These are phyloP conservation scores for Acrocephalus arundinaceus DNA, from an alignment of 2,113 vertebrate species.

Conservation along the genomic window DNA sequence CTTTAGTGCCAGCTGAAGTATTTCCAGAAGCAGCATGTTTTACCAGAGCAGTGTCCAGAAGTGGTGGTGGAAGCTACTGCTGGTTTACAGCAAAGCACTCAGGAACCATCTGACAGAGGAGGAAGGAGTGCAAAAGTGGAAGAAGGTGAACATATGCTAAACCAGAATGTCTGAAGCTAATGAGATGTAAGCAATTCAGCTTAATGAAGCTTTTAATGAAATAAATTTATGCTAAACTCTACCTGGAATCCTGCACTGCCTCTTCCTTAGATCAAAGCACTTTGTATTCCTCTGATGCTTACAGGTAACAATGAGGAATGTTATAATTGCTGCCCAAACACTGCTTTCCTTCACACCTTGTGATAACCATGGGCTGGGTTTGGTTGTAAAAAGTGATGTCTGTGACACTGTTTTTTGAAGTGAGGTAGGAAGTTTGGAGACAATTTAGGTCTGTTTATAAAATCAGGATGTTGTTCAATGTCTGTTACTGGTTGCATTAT, in stretches of 20 bases:
- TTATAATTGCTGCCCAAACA: neutral
- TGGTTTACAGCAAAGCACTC: neutral
- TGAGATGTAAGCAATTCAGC: neutral
- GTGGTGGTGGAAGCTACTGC: neutral
- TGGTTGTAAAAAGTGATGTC: neutral
- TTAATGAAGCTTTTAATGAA: conserved; percentile 29
- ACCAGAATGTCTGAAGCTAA: neutral
- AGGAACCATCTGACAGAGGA: neutral
- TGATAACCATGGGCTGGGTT: neutral
- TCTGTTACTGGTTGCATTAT: neutral
- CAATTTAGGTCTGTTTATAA: neutral
- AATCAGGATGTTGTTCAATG: neutral
- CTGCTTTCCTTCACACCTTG: neutral
- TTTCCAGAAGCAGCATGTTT: neutral
- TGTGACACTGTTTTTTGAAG: neutral
- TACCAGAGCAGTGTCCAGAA: neutral
- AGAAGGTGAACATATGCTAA: neutral
- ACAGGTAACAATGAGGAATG: neutral
- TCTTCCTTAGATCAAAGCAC: neutral
- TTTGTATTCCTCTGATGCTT: neutral
- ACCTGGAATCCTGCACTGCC: neutral
- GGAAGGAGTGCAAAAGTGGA: neutral
- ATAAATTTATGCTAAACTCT: neutral
- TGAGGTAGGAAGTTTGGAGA: neutral
- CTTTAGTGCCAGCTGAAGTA: neutral